Evolutionary conservation across 2,797 vertebrate genomes (phyloP).

Genomic region (Spondyliosoma cantharus): DNA sequence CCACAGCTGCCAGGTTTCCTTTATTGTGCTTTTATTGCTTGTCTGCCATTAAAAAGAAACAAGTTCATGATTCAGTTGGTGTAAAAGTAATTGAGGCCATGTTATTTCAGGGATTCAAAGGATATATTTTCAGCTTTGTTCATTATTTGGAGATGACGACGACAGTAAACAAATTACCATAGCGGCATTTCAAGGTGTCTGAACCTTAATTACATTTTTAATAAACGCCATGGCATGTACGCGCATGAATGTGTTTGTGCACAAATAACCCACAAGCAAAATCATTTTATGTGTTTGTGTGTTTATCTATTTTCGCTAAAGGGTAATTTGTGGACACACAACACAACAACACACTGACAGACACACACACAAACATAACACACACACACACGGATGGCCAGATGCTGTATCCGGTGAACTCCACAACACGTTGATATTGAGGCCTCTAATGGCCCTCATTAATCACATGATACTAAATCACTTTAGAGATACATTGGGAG

Average conservation of each 20-base stretch:
- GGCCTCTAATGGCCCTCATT: slow-evolving; percentile 80
- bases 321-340: slow-evolving; percentile 57
- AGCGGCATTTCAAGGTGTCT: slow-evolving; percentile 77
- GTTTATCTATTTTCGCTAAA: slow-evolving; percentile 56
- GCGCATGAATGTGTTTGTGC: slow-evolving; percentile 12
- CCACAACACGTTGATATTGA: slow-evolving; percentile 74
- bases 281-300: slow-evolving; percentile 44
- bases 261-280: slow-evolving; percentile 51
- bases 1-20: slow-evolving; percentile 31
- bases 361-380: slow-evolving; percentile 26
- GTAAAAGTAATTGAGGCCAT: slow-evolving; percentile 21
- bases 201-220: slow-evolving; percentile 79
- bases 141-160: slow-evolving; percentile 69
- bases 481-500: slow-evolving; percentile 64
- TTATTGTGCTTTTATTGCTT: slow-evolving; percentile 24
- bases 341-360: slow-evolving; percentile 7
- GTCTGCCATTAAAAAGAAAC: slow-evolving; percentile 33
- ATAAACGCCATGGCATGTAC: slow-evolving; percentile 68
- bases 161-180: slow-evolving; percentile 72
- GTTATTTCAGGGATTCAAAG: slow-evolving; percentile 68
- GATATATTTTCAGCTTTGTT: slow-evolving; percentile 58
- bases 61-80: slow-evolving; percentile 40
- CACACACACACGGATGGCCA: slow-evolving; percentile 51
- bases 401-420: slow-evolving; percentile 76
- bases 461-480: slow-evolving; percentile 81